These are phyloP conservation scores for Leucoraja erinaceus DNA, from an alignment of 2,113 vertebrate species.

Conservation along the genomic window DNA sequence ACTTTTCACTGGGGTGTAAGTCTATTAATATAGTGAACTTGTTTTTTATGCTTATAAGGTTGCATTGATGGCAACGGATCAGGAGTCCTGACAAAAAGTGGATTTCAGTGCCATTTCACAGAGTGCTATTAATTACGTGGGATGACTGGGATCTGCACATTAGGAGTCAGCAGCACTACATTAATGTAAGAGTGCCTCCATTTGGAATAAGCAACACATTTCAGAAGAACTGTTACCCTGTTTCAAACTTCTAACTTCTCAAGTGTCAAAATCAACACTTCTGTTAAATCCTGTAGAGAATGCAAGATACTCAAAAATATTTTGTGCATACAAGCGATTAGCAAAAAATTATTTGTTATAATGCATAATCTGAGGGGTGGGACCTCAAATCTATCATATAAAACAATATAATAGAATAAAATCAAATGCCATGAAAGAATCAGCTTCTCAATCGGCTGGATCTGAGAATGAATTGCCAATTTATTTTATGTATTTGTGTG, in stretches of 20 bases:
- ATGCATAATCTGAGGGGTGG: background rate
- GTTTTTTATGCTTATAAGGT: background rate
- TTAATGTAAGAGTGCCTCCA: slow-evolving; percentile 22
- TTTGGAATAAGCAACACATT: slow-evolving; percentile 32
- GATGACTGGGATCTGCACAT: background rate
- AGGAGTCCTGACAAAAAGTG: background rate
- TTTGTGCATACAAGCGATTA: background rate
- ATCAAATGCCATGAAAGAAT: background rate
- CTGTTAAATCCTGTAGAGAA: slow-evolving; percentile 30
- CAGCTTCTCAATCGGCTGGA: background rate
- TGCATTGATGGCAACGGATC: background rate
- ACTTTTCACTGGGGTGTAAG: background rate
- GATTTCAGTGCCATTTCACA: background rate
- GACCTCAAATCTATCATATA: background rate
- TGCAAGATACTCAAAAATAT: slow-evolving; percentile 9
- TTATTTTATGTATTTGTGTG: background rate
- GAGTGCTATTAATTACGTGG: background rate
- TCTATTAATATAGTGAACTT: background rate
- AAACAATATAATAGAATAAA: background rate
- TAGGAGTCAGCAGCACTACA: slow-evolving; percentile 5
- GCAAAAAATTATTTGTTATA: background rate
- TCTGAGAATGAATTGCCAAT: background rate
- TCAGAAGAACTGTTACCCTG: slow-evolving; percentile 29
- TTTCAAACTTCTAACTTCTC: slow-evolving; percentile 28
- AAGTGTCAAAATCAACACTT: slow-evolving; percentile 35